Conservation (phyloP, 2,797 vertebrate genomes). For the Pangasius mekongensis region DNA sequence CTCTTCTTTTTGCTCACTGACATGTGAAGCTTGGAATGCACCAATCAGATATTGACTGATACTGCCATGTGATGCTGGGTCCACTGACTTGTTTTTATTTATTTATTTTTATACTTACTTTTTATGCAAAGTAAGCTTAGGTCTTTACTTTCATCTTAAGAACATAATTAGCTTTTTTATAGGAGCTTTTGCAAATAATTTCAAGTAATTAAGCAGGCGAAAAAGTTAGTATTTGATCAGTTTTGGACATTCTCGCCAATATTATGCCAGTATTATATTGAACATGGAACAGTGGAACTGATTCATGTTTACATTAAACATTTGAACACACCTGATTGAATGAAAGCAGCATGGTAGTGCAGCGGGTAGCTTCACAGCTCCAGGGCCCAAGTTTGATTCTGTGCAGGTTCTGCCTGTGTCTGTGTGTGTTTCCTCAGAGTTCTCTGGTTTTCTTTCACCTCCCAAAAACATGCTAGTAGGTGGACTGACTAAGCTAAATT, state of each 20-base stretch:
- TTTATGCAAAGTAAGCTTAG: neutral
- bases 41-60: neutral
- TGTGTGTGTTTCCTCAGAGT: neutral
- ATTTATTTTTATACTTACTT: neutral
- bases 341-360: neutral
- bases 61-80: neutral
- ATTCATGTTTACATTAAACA: neutral
- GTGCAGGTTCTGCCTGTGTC: neutral
- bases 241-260: neutral
- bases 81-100: neutral
- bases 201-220: neutral
- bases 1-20: neutral
- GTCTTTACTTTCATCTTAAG: neutral
- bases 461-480: neutral
- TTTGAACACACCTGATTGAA: neutral
- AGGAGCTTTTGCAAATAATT: neutral
- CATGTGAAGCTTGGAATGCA: neutral
- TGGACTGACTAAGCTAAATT: neutral
- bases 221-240: neutral
- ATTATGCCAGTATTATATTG: neutral
- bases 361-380: neutral
- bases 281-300: neutral
- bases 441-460: neutral
- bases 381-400: neutral
- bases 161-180: neutral